phyloP scores from a whole-genome alignment of 2,888 invertebrate species.

The Hyalella azteca region DNA sequence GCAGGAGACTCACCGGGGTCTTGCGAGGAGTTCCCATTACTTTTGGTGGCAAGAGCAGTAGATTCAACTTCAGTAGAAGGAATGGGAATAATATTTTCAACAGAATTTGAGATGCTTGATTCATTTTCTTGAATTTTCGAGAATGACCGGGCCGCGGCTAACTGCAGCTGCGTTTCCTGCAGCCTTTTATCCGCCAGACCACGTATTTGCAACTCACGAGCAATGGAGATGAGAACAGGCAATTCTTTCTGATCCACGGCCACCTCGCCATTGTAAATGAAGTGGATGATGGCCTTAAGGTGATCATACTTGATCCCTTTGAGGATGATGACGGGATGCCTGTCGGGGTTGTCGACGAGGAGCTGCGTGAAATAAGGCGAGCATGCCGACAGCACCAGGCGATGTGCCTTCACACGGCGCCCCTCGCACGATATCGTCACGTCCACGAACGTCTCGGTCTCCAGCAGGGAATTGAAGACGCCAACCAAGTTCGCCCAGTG shows the following conservation, averaged over 20 bases:
- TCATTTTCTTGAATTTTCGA: not conserved
- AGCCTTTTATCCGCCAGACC: conserved; percentile 74
- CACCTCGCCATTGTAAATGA: conserved; percentile 96
- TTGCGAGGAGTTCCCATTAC: no score
- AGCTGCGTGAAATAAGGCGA: conserved; percentile 90
- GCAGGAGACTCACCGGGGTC: not conserved
- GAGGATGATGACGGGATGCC: conserved; percentile 91
- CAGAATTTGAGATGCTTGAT: no score
- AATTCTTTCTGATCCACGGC: conserved; percentile 92
- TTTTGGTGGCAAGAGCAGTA: not conserved
- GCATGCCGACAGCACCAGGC: conserved; percentile 91
- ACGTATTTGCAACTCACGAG: conserved; percentile 83
- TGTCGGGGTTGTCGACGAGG: conserved; percentile 90
- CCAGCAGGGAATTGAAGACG: conserved; percentile 86
- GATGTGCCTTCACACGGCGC: conserved; percentile 88
- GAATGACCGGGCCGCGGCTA: conserved; percentile 9
- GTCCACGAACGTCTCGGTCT: conserved; percentile 88
- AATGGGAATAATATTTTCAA: not conserved
- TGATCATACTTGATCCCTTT: conserved; percentile 90
- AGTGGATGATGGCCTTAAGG: conserved; percentile 87
- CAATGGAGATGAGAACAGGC: conserved; percentile 82
- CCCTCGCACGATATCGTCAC: conserved; percentile 86
- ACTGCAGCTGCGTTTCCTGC: conserved; percentile 44
- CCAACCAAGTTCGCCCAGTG: conserved; percentile 87
- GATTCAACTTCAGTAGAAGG: not conserved